Evolutionary conservation across 2,797 vertebrate genomes (phyloP).

Genomic region (Pipistrellus pipistrellus): DNA sequence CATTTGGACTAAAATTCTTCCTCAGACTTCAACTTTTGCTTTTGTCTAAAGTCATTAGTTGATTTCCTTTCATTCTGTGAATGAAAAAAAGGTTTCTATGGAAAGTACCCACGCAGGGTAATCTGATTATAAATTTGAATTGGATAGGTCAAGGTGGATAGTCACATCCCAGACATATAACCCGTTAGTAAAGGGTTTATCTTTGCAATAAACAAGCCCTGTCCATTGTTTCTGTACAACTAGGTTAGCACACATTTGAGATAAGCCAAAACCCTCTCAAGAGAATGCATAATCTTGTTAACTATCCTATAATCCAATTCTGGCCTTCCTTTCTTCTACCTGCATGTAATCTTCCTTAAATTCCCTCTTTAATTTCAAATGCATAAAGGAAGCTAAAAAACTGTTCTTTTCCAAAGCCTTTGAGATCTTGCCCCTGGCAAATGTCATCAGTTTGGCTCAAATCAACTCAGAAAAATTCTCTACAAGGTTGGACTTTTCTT

Average conservation of each 20-base stretch:
- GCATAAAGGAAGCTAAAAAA: not conserved
- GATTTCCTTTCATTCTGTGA: conserved; percentile 7
- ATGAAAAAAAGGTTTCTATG: not conserved
- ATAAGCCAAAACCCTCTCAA: not conserved
- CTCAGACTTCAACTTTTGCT: not conserved
- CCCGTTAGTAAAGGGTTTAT: not conserved
- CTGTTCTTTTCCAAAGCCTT: not conserved
- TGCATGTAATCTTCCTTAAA: not conserved
- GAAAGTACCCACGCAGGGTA: too few species aligned
- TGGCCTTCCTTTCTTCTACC: not conserved
- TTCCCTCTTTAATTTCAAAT: not conserved
- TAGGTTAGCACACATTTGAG: not conserved
- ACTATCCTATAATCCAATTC: not conserved
- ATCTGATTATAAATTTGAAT: not conserved
- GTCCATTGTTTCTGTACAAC: not conserved
- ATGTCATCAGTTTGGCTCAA: not conserved
- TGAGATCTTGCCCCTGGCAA: not conserved
- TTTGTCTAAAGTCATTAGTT: not conserved
- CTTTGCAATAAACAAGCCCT: not conserved
- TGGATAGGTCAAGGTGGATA: not conserved
- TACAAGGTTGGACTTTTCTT: not conserved
- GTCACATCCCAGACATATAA: too few species aligned
- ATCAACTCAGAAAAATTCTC: not conserved
- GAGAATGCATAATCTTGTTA: not conserved
- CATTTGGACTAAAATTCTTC: not conserved